Evolutionary conservation across 2,113 vertebrate species (phyloP).

Genomic region (Nycticorax nycticorax): DNA sequence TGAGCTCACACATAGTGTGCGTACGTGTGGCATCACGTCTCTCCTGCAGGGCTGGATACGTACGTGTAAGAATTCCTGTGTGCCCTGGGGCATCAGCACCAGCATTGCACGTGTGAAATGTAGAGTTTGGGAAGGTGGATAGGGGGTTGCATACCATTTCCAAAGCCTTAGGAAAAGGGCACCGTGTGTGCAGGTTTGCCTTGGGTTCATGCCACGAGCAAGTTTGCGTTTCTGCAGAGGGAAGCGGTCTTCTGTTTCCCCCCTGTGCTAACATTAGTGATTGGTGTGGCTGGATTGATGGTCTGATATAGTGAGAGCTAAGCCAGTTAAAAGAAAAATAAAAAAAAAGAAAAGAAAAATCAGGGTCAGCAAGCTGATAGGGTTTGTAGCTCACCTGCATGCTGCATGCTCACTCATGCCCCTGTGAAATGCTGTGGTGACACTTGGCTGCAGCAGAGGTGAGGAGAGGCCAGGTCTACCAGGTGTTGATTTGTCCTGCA

Average conservation of each 20-base stretch:
- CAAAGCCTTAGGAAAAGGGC: neutral
- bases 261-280: neutral
- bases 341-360: too few species aligned
- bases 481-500: neutral
- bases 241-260: neutral
- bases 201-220: neutral
- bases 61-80: neutral
- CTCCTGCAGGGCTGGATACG: neutral
- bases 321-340: neutral
- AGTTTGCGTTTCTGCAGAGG: neutral
- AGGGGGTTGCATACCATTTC: neutral
- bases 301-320: neutral
- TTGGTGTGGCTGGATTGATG: neutral
- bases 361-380: neutral
- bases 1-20: fast-evolving
- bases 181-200: neutral
- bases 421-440: neutral
- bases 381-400: neutral
- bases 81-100: neutral
- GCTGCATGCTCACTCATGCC: fast-evolving
- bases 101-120: fast-evolving
- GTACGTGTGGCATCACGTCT: fast-evolving
- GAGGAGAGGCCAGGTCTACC: neutral
- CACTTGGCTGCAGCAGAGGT: neutral
- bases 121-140: neutral